Conservation (phyloP, 1,140 invertebrate species). For the Trissolcus basalis region DNA sequence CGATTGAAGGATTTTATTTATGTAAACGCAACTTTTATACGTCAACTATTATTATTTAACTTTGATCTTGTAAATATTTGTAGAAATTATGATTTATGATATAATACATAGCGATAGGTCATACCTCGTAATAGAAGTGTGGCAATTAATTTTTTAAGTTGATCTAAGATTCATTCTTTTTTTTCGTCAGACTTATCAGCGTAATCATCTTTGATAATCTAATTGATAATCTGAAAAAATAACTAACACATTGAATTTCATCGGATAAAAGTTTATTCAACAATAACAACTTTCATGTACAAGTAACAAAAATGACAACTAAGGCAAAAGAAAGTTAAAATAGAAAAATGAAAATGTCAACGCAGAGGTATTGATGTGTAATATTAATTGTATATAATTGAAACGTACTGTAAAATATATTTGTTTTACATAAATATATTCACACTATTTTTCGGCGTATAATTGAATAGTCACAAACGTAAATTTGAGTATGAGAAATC, state of each 20-base stretch:
- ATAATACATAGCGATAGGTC: too few relatives aligned
- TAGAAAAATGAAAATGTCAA: constrained; percentile 57
- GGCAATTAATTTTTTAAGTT: too few relatives aligned
- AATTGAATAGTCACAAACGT: constrained; percentile 34
- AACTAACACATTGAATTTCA: constrained; percentile 19
- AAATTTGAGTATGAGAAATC: constrained; percentile 55
- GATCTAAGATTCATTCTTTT: too few relatives aligned
- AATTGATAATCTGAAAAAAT: not conserved
- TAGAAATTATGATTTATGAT: too few relatives aligned
- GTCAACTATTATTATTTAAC: not conserved
- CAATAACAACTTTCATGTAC: constrained; percentile 57
- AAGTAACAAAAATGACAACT: constrained; percentile 45
- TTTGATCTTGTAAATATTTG: constrained; percentile 34
- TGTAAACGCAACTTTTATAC: too few relatives aligned
- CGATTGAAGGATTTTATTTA: too few relatives aligned
- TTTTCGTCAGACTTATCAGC: too few relatives aligned
- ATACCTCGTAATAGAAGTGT: too few relatives aligned
- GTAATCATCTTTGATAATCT: constrained; percentile 1
- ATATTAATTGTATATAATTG: constrained; percentile 57
- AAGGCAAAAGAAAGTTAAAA: constrained; percentile 25
- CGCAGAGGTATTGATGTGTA: constrained; percentile 51
- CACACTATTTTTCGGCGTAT: constrained; percentile 49
- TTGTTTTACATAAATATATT: constrained; percentile 52
- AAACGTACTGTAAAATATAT: constrained; percentile 58
- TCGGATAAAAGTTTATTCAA: constrained; percentile 59